Evolutionary conservation across 2,888 invertebrate genomes (phyloP), one percentile per base, ranked within the genome.

Genomic region (Dryobotodes eremita): DNA sequence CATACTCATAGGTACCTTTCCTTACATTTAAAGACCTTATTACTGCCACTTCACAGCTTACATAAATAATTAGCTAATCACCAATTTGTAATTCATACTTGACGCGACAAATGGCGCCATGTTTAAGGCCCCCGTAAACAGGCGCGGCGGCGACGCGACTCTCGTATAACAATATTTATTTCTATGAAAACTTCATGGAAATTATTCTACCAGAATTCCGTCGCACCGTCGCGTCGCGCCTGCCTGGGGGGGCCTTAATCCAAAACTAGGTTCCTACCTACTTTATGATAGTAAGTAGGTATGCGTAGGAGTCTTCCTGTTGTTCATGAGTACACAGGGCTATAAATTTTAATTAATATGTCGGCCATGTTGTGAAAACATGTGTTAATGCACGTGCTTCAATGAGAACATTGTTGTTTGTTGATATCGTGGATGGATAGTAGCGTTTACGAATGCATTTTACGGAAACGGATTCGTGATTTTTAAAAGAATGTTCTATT

Each of bases 301-400:
- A 36, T 53, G 70, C 26, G 83, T 79, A 79, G 75, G 85, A 53
- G 75, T 73, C 68, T 71, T 83, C 79, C 79, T 85, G 86, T 76
- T 84, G 11, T 36, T 36, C 7, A 6, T 15, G 2, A 55, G 77
- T 61, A 65, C 71, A 71, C 64, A 84, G 31, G 31, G 66, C 69
- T 42, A 77, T 82, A 82, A 84, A 84, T 86, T 75, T 79, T 71
- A 84, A 79, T 82, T 68, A 73, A 74, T 71, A 71, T 82, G 71
- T 71, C 61, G 71, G 75, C 23, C 61, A 55, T 55, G 62, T 82
- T 78, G 26, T 82, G n/a, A 31, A 55, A 71, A 69, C 64, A 75
- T 61, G 70, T 64, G 78, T 78, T 0, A 23, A 26, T 55, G 31
- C 71, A 62, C 59, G 64, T 77, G 62, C 15, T 23, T 42, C 20